These are phyloP conservation scores for Stomatorhinus ivindoensis DNA, from an alignment of 2,113 vertebrate species.

Conservation along the genomic window DNA sequence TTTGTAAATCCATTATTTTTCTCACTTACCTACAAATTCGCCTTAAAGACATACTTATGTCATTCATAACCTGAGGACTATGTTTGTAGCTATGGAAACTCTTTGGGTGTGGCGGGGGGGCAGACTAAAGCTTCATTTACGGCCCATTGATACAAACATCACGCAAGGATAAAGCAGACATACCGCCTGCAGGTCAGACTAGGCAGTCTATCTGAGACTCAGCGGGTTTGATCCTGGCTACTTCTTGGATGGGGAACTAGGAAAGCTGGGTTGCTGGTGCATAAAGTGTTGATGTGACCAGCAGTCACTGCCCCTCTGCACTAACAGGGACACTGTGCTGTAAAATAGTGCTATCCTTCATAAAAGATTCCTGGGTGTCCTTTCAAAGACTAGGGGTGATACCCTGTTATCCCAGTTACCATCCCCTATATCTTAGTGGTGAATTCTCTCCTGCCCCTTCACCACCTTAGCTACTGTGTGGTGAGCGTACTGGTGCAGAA, in stretches of 20 bases:
- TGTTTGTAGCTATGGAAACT: background rate
- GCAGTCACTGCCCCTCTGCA: background rate
- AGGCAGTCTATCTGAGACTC: background rate
- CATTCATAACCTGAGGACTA: no score
- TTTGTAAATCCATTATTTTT: background rate
- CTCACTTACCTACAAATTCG: background rate
- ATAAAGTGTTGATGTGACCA: background rate
- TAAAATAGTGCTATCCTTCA: background rate
- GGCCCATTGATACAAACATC: background rate
- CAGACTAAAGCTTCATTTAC: background rate
- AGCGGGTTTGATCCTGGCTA: background rate
- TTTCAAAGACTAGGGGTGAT: no score
- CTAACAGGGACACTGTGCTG: background rate
- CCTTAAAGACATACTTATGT: no score
- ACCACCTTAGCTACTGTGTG: background rate
- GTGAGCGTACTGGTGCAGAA: background rate
- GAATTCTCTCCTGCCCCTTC: background rate
- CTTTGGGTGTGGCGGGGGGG: no score
- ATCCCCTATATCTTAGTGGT: background rate
- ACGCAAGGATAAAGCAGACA: background rate
- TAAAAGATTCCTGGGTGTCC: background rate
- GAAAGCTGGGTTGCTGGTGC: background rate
- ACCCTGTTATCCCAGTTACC: background rate
- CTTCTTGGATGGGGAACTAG: background rate
- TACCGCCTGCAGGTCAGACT: background rate